Percentiles rank a stretch among this genome's conserved stretches.
Evolutionary conservation across 2,888 invertebrate species (phyloP).

Genomic region (Drosophila multiciliata): DNA sequence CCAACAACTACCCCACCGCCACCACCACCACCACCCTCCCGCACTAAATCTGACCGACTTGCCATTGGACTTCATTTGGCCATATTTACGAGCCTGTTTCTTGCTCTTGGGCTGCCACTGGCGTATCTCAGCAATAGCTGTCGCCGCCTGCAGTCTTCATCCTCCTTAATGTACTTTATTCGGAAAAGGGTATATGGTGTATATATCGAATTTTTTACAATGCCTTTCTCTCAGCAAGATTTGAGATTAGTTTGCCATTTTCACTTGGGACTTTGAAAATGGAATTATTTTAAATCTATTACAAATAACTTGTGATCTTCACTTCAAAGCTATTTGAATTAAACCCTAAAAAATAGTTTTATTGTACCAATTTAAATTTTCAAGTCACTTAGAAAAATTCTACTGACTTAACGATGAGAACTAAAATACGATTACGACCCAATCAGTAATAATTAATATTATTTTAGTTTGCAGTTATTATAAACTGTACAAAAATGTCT

Average conservation of each 20-base stretch:
- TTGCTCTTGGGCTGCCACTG: constrained; percentile 26
- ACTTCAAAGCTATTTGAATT: not conserved
- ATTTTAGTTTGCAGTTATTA: too few species aligned
- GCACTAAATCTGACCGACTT: not conserved
- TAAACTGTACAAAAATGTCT: too few species aligned
- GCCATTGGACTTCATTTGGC: constrained; percentile 26
- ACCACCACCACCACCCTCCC: not conserved
- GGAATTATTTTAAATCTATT: too few species aligned
- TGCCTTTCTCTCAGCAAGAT: not conserved
- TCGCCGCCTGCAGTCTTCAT: constrained; percentile 18
- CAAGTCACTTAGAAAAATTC: not conserved
- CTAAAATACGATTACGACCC: not conserved
- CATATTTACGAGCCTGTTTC: constrained; percentile 17
- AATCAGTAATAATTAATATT: too few species aligned
- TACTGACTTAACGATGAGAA: not conserved
- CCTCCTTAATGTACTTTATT: not conserved
- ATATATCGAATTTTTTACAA: not conserved
- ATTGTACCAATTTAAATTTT: not conserved
- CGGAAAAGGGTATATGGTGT: not conserved
- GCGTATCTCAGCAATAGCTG: constrained; percentile 37
- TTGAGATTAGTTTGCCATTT: not conserved
- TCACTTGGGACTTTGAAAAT: not conserved
- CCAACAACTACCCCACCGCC: not conserved
- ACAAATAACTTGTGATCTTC: not conserved
- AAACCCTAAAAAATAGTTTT: not conserved